Evolutionary conservation across 2,113 vertebrate genomes (phyloP).

Genomic region (Seriola rivoliana): DNA sequence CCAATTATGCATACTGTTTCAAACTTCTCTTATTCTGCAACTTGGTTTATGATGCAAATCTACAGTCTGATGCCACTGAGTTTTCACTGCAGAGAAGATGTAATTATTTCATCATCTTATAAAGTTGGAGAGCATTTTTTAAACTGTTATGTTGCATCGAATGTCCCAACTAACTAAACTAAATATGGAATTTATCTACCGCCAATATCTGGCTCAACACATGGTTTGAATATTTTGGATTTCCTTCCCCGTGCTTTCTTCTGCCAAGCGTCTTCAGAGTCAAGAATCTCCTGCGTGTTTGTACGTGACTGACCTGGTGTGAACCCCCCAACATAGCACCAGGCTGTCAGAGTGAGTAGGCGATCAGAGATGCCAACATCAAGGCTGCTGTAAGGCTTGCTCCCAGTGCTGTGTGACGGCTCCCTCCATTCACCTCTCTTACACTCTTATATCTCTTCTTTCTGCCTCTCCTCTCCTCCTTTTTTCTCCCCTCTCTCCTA

Average conservation of each 20-base stretch:
- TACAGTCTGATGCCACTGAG: not conserved
- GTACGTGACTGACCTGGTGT: conserved; percentile 52
- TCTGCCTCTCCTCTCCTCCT: not conserved
- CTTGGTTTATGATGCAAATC: not conserved
- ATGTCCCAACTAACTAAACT: not conserved
- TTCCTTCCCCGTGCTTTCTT: not conserved
- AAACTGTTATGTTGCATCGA: not conserved
- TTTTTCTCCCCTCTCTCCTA: not conserved
- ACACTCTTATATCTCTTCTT: not conserved
- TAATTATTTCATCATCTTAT: conserved; percentile 33
- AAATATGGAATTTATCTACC: conserved; percentile 19
- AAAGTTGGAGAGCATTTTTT: conserved; percentile 4
- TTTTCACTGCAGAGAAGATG: conserved; percentile 9
- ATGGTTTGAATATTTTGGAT: conserved; percentile 49
- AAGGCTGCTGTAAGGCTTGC: conserved; percentile 43
- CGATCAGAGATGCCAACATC: conserved; percentile 51
- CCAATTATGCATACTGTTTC: conserved; percentile 3
- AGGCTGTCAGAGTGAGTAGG: conserved; percentile 56
- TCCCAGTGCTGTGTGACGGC: conserved; percentile 15
- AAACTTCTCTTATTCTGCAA: not conserved
- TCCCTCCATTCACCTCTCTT: conserved; percentile 29
- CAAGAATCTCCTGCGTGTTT: conserved; percentile 37
- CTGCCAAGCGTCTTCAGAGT: conserved; percentile 21
- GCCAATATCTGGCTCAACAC: conserved; percentile 25
- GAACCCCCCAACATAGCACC: conserved; percentile 47